Evolutionary conservation across 2,888 invertebrate species (phyloP).

Genomic region (Polyommatus iphigenia): DNA sequence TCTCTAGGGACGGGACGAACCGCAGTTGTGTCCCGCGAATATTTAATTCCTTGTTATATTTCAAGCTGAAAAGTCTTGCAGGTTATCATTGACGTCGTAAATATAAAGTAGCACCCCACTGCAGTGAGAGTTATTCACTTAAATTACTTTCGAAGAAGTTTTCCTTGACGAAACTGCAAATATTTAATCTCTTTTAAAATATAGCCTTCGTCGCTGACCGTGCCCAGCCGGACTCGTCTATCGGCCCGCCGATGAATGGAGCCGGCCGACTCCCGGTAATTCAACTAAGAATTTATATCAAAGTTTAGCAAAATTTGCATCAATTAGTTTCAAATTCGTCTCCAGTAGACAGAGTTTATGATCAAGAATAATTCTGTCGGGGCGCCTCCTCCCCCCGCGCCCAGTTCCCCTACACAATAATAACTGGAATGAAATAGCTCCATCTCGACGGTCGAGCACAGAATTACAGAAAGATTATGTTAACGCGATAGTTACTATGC

Average conservation of each 20-base stretch:
- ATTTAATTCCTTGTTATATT: not conserved
- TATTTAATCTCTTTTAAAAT: not conserved
- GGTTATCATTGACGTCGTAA: not conserved
- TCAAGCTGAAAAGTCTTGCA: not conserved
- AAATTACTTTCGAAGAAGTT: not conserved
- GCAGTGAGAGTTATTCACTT: no score
- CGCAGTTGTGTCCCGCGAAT: not conserved
- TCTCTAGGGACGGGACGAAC: slow-evolving; percentile 10
- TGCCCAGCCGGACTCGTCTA: not conserved
- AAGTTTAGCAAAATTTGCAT: not conserved
- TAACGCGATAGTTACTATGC: slow-evolving; percentile 1
- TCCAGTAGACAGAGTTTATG: not conserved
- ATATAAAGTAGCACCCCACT: no score
- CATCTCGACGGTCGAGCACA: not conserved
- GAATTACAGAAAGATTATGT: not conserved
- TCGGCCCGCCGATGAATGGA: not conserved
- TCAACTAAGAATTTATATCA: not conserved
- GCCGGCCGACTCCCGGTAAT: not conserved
- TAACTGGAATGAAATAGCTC: not conserved
- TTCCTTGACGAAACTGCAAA: not conserved
- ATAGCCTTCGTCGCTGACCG: not conserved
- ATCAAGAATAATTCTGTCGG: not conserved
- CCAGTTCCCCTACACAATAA: not conserved
- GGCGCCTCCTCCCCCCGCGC: not conserved
- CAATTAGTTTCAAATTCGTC: not conserved